Base-by-base conservation (phyloP, 2,888 invertebrate species). In the Adela reaumurella region DNA sequence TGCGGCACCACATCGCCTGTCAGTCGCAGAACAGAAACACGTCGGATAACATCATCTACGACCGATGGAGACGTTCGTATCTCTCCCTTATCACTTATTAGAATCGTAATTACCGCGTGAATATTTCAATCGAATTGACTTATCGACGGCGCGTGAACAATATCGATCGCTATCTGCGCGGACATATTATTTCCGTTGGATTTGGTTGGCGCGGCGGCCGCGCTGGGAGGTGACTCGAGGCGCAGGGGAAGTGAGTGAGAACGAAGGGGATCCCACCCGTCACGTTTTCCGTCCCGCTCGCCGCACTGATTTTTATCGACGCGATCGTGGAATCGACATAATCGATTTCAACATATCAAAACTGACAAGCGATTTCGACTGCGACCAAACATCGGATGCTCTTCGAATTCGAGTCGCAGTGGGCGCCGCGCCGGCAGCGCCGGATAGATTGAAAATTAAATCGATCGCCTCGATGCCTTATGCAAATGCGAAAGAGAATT, bases 381-480 rank as follows among this genome's bases (percentile, higher is more conserved):
- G 20, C 8, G 24, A 6, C n/a, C 35, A 35, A 8, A 14, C 35
- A 14, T 35, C 35, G 35, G 35, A 24, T 24, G 24, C 24, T 24
- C 24, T 24, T 24, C 35, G 35, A 35, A 35, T 35, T 35, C 35
- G 35, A 35, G 11, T 8, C 35, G 35, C 67, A 64, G 71, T 70
- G 72, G 72, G 71, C 72, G 74, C n/a, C n/a, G n/a, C n/a, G n/a
- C n/a, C n/a, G n/a, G n/a, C n/a, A n/a, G n/a, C n/a, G n/a, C 72
- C 70, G 70, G 70, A 71, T 70, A 72, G 62, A 67, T 67, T 68
- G 67, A 62, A 74, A 73, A 74, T 76, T 72, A 73, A 74, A 74
- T 68, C 70, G 65, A 68, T 14, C 35, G n/a, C 8, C n/a, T 35
- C 35, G 35, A 35, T 14, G 35, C 35, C 35, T 35, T 73, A 77